Evolutionary conservation across 1,140 invertebrate species (phyloP).

Genomic region (Phthorimaea operculella): DNA sequence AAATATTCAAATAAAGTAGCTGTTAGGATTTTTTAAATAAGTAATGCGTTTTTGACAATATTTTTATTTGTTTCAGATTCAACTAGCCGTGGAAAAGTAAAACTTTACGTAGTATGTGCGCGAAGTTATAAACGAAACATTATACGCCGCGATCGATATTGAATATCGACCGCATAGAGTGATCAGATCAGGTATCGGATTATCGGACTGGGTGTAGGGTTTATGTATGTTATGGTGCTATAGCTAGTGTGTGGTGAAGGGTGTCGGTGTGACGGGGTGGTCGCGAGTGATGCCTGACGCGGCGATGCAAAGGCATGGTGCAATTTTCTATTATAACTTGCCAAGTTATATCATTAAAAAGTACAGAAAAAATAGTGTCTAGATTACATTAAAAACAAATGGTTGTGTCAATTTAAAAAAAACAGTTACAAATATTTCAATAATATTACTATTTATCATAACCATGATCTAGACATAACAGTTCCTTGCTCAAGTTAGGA

Average conservation of each 20-base stretch:
- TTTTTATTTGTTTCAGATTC: conserved; percentile 24
- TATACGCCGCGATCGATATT: conserved; percentile 21
- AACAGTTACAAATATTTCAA: too few relatives aligned
- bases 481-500: too few relatives aligned
- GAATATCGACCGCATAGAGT: conserved; percentile 22
- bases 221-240: conserved; percentile 27
- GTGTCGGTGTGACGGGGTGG: conserved; percentile 28
- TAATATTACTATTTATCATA: too few relatives aligned
- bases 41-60: too few relatives aligned
- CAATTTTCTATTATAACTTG: too few relatives aligned
- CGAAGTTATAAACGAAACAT: conserved; percentile 9
- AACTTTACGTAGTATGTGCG: neutral
- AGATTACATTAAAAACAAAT: too few relatives aligned
- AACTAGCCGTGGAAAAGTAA: neutral
- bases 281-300: conserved; percentile 52
- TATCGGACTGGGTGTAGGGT: conserved; percentile 16
- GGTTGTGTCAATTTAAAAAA: too few relatives aligned
- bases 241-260: conserved; percentile 35
- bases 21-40: too few relatives aligned
- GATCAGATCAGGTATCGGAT: conserved; percentile 21
- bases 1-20: too few relatives aligned
- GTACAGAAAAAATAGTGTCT: too few relatives aligned
- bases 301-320: conserved; percentile 65
- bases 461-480: too few relatives aligned
- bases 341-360: too few relatives aligned